Evolutionary conservation across 2,113 vertebrate genomes (phyloP), one percentile per base, ranked within the genome.

Genomic region (Saimiri boliviensis): DNA sequence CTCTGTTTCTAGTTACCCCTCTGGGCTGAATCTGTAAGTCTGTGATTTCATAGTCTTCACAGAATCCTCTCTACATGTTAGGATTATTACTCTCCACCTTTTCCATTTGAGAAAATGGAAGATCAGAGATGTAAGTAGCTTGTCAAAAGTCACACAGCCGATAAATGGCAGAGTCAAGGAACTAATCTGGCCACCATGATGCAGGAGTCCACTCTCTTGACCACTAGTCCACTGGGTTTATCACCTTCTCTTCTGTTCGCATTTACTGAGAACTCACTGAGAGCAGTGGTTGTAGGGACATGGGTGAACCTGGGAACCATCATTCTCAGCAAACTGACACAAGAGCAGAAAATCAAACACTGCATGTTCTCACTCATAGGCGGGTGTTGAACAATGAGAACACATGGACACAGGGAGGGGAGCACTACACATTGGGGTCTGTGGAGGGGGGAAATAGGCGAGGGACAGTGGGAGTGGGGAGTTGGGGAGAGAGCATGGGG

Each of bases 211-310:
- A 19, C 58, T 71, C 11, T 83, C 45, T 32, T 7, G 40, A 32
- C n/a, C 14, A 54, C 2, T 8, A 49, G 47, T 8, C 30, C 58
- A 0, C 9, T n/a, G 68, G 23, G 0, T 19, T 63, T 4, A 3
- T 27, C 42, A 14, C 32, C 45, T 37, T 7, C 1, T 86, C 32
- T 14, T 92, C 77, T 68, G 8, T 42, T 12, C 73, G 2, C 4
- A 20, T 32, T 63, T 19, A 71, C 54, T 2, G 21, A 66, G 74
- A 86, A 81, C 45, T 71, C 21, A 27, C 4, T 20, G n/a, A 35
- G 8, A 42, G 17, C 8, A 11, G 20, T 12, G 16, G 20, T n/a
- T n/a, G n/a, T n/a, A n/a, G n/a, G n/a, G n/a, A n/a, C n/a, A n/a
- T n/a, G n/a, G n/a, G n/a, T n/a, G n/a, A n/a, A n/a, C n/a, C n/a